phyloP scores from a whole-genome alignment of 2,888 invertebrate species.

The Diarsia dahlii region DNA sequence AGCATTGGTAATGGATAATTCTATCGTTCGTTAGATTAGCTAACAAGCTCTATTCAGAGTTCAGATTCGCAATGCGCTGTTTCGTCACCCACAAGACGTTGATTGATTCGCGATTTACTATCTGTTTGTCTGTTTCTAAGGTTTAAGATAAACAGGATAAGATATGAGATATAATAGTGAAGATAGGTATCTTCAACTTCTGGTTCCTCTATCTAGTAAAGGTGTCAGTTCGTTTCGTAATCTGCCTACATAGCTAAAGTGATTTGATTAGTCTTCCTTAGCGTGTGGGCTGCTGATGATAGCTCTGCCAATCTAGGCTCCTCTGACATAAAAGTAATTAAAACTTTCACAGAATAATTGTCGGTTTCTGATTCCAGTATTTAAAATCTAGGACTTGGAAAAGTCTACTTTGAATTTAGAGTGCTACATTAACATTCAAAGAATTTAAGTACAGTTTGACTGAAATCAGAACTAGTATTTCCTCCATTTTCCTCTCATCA shows the following conservation, averaged over 20 bases:
- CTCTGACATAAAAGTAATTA: neutral
- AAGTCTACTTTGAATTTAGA: neutral
- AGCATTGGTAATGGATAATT: neutral
- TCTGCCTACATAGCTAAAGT: neutral
- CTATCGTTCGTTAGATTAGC: conserved; percentile 10
- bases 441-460: neutral
- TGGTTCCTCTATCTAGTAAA: neutral
- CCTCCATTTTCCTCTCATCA: neutral
- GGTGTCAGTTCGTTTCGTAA: neutral
- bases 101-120: conserved; percentile 43
- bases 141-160: conserved; percentile 8
- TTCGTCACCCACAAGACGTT: conserved; percentile 32
- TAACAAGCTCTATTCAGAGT: conserved; percentile 50
- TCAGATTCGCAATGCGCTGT: conserved; percentile 9
- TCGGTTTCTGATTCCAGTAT: neutral
- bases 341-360: neutral
- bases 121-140: conserved; percentile 28
- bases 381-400: neutral
- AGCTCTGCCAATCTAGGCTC: neutral
- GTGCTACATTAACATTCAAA: neutral
- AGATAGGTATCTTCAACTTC: neutral
- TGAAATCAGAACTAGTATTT: neutral
- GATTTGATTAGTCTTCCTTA: neutral
- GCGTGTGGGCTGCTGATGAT: neutral
- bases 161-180: neutral